Conservation (phyloP, 2,888 invertebrate species). For the Cheilosia vulpina region DNA sequence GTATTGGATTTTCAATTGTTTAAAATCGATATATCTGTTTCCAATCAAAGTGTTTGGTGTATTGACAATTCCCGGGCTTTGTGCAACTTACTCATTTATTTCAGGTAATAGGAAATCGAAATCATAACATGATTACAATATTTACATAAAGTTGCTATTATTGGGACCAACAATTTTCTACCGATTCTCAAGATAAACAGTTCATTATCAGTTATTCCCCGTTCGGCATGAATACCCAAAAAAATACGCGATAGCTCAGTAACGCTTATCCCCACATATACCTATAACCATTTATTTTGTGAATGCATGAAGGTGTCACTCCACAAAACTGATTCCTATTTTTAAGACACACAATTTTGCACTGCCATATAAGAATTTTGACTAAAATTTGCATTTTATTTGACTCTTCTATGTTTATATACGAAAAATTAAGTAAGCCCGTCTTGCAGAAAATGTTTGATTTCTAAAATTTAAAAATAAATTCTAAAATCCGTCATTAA, state of each 20-base stretch:
- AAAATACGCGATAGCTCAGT: not conserved
- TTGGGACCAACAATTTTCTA: slow-evolving; percentile 24
- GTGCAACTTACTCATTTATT: not conserved
- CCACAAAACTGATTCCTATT: slow-evolving; percentile 72
- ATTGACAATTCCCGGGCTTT: no score
- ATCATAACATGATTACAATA: not conserved
- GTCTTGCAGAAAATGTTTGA: slow-evolving; percentile 48
- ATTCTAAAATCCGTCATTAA: slow-evolving; percentile 59
- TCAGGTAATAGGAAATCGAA: not conserved
- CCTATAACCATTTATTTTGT: not conserved
- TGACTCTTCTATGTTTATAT: slow-evolving; percentile 2
- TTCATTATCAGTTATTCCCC: not conserved
- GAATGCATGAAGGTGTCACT: slow-evolving; percentile 53
- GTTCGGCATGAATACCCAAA: not conserved
- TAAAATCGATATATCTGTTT: no score
- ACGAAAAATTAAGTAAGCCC: not conserved
- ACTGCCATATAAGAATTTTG: slow-evolving; percentile 53
- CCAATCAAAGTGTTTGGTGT: no score
- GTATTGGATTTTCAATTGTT: no score
- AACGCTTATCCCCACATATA: not conserved
- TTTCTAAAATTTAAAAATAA: slow-evolving; percentile 23
- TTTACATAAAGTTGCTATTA: not conserved
- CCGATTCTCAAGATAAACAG: not conserved
- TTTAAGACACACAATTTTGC: slow-evolving; percentile 59
- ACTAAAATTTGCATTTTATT: not conserved